These are phyloP conservation scores for Micropoecilia bifurca DNA, from an alignment of 2,797 vertebrate species.

Conservation along the genomic window DNA sequence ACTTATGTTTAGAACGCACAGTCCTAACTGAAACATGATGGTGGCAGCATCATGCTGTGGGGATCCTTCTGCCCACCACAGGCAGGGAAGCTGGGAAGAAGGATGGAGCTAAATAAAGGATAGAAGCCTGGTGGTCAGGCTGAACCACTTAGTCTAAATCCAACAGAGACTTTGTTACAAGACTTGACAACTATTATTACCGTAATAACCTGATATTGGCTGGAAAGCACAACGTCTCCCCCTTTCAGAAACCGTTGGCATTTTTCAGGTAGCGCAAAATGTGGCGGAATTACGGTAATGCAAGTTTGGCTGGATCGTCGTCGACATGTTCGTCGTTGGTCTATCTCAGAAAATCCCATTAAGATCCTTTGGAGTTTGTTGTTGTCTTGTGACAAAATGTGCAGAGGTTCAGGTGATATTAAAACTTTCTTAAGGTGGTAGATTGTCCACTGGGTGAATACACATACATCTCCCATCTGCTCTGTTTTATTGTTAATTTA, in stretches of 20 bases:
- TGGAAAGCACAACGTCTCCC: no score
- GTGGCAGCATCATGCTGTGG: slow-evolving; percentile 1
- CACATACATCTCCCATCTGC: background rate
- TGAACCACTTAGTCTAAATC: background rate
- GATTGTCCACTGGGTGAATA: background rate
- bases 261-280: no score
- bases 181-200: background rate
- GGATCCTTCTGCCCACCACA: background rate
- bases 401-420: background rate
- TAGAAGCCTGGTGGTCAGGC: background rate
- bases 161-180: background rate
- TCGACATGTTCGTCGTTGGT: background rate
- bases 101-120: background rate
- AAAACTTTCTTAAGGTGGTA: background rate
- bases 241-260: no score
- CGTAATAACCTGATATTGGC: no score
- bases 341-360: background rate
- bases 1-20: background rate
- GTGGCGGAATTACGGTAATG: no score
- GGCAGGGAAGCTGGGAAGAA: background rate
- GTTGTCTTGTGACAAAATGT: background rate
- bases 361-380: background rate
- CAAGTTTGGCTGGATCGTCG: no score
- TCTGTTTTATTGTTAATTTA: background rate
- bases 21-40: background rate